These are phyloP conservation scores for Parnassius glacialis DNA, from an alignment of 2,888 invertebrate genomes.

Conservation along the genomic window DNA sequence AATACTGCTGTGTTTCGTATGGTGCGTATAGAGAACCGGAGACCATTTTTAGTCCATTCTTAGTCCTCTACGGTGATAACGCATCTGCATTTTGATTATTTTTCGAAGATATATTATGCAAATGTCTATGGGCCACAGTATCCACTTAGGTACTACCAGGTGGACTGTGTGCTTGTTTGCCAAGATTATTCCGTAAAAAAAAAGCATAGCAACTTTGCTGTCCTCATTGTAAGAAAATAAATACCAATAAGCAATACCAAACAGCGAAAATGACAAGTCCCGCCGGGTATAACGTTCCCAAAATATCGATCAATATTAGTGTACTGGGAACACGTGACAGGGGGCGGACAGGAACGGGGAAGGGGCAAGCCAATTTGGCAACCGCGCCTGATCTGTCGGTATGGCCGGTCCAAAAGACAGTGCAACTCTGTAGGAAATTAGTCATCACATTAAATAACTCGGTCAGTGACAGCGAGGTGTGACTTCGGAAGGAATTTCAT, in stretches of 20 bases:
- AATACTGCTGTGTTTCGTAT: no score
- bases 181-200: no score
- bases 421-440: not conserved
- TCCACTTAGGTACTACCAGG: no score
- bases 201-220: no score
- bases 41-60: no score
- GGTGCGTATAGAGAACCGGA: no score
- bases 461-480: not conserved
- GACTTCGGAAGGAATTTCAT: not conserved
- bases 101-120: no score
- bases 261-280: not conserved
- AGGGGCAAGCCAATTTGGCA: not conserved
- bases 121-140: no score
- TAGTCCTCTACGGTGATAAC: no score
- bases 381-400: not conserved
- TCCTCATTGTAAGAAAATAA: not conserved
- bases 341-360: not conserved
- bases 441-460: not conserved
- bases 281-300: not conserved
- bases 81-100: no score
- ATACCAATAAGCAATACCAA: no score
- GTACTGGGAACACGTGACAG: slow-evolving; percentile 3
- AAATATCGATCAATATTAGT: slow-evolving; percentile 10
- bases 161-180: no score
- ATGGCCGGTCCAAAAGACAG: not conserved